Evolutionary conservation across 2,113 vertebrate species (phyloP).

Genomic region (Ibidorhyncha struthersii): DNA sequence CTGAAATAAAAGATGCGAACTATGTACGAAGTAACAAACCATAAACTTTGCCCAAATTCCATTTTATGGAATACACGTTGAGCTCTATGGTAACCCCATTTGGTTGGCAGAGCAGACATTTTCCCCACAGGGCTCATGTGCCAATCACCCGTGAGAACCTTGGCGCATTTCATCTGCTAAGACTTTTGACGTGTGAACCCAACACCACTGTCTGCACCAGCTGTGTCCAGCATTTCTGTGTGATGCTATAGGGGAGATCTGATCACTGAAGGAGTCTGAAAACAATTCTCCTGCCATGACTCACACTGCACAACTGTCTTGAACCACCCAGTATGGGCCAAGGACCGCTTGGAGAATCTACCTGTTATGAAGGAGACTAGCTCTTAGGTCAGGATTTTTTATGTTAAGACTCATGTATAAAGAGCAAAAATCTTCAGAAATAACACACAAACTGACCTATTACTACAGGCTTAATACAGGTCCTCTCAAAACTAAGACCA

Average conservation of each 20-base stretch:
- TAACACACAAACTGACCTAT: not conserved
- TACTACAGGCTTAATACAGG: not conserved
- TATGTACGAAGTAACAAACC: not conserved
- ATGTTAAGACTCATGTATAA: not conserved
- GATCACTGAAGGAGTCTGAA: not conserved
- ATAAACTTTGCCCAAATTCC: not conserved
- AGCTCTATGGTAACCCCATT: not conserved
- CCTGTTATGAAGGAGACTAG: not conserved
- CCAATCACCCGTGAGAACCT: not conserved
- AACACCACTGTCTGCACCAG: not conserved
- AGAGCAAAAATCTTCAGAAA: not conserved
- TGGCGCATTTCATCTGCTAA: not conserved
- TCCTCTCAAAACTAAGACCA: not conserved
- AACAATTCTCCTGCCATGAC: not conserved
- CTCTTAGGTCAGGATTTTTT: not conserved
- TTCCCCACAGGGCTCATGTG: accelerated
- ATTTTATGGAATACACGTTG: not conserved
- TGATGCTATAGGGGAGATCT: not conserved
- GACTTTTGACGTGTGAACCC: accelerated
- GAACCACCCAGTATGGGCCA: not conserved
- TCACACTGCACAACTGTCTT: not conserved
- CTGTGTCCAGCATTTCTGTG: not conserved
- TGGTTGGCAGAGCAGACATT: not conserved
- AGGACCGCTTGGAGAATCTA: not conserved
- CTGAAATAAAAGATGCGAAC: not conserved